Base-by-base conservation (phyloP, 2,113 vertebrate genomes). In the Scopus umbretta region DNA sequence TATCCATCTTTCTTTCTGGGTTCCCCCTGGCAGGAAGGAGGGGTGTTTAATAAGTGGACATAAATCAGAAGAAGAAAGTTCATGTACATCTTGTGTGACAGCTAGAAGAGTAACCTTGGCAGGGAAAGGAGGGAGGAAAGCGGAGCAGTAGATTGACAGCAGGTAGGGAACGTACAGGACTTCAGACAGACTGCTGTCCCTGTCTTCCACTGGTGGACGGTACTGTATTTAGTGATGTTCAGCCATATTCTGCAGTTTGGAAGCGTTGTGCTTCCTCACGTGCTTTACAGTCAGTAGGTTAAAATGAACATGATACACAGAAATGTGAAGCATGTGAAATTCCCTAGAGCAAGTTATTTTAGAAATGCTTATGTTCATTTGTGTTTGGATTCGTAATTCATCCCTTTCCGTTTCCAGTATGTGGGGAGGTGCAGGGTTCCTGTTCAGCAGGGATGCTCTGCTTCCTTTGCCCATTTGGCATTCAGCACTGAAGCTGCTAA, bases 21-120 rank as follows among this genome's bases (percentile, higher is more conserved):
- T 43, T 90, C 53, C 56, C 36, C 34, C 55, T 74, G 53, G 40
- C 92, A 95, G 92, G 96, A 96, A 96, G 79, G 86, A 95, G 42
- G 16, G 20, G 13, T 78, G 93, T 67, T 94, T 73, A 88, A 20
- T 53, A 56, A 61, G 63, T 25, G 66, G n/a, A 9, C 88, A 59
- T 94, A 83, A 95, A 96, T 47, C 68, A 83, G 49, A 20, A 74
- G 43, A 70, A 85, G 76, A 89, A 86, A 80, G 80, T 74, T 89
- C 43, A 1, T 67, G 49, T 78, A 13, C n/a, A 2, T 63, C 87
- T 93, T 90, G 85, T 8, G 14, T 62, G 86, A 62, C 73, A 65
- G 43, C 56, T 32, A 5, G 76, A 53, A 71, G 50, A 87, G 65
- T 66, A 78, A 42, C 27, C 36, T 88, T 84, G 67, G 82, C 68